A percentile compares a stretch with the other conserved stretches of the same genome.
Conservation (phyloP, 2,888 invertebrate species). For the Hypomecis punctinalis region DNA sequence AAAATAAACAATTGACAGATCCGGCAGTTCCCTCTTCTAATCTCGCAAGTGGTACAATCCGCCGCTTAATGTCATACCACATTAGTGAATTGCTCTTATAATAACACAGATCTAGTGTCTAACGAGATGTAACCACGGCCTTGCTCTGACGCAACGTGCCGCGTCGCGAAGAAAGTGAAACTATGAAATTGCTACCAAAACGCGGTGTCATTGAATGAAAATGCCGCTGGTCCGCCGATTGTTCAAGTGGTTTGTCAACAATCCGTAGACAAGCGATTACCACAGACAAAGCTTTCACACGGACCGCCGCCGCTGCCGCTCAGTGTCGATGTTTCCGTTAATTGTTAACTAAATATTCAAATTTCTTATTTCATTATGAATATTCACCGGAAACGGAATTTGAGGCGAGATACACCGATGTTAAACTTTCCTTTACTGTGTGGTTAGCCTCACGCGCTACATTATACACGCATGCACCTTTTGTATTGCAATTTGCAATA, state of each 20-base stretch:
- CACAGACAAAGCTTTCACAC: constrained; percentile 63
- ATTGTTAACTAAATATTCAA: constrained; percentile 56
- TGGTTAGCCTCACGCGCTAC: constrained; percentile 34
- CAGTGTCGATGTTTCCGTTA: constrained; percentile 56
- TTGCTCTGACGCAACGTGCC: constrained; percentile 63
- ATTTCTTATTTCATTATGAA: constrained; percentile 50
- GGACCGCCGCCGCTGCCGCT: constrained; percentile 37
- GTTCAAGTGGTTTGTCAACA: constrained; percentile 64
- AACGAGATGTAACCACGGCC: constrained; percentile 58
- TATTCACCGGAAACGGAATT: constrained; percentile 46
- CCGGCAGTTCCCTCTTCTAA: constrained; percentile 53
- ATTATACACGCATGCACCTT: constrained; percentile 35
- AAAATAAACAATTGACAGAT: constrained; percentile 67
- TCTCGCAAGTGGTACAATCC: constrained; percentile 28
- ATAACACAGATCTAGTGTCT: constrained; percentile 50
- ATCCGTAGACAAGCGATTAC: constrained; percentile 54
- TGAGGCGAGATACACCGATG: constrained; percentile 30
- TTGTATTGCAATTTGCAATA: constrained; percentile 11
- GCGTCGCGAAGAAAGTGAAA: constrained; percentile 71
- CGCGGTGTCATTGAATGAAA: constrained; percentile 62
- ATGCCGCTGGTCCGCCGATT: constrained; percentile 49
- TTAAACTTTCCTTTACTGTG: constrained; percentile 42
- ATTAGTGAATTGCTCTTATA: constrained; percentile 59
- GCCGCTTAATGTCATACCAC: constrained; percentile 45
- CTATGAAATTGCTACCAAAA: constrained; percentile 65